Conservation (phyloP, 2,113 vertebrate species). For the Passer domesticus region DNA sequence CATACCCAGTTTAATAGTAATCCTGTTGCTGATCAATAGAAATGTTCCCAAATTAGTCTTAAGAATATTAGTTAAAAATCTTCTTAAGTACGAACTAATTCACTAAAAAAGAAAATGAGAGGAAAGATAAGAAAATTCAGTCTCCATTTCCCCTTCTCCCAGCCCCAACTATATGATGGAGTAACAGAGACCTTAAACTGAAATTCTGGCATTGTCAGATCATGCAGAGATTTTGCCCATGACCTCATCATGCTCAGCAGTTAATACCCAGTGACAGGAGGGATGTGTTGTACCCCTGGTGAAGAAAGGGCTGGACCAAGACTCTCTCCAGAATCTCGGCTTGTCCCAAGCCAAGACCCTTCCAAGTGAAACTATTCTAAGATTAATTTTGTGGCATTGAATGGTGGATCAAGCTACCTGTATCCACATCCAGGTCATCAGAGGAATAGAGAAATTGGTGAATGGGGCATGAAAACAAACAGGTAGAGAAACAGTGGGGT, state of each 20-base stretch:
- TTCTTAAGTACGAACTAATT: neutral
- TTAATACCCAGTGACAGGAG: neutral
- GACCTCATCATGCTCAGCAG: neutral
- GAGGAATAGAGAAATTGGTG: neutral
- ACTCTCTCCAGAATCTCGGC: fast-evolving
- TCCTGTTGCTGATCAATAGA: neutral
- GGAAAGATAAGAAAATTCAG: neutral
- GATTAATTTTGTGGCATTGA: neutral
- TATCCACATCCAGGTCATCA: fast-evolving
- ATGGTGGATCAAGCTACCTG: neutral
- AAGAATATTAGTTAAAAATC: neutral
- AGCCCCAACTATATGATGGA: fast-evolving
- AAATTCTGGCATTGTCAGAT: neutral
- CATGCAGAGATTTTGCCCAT: neutral
- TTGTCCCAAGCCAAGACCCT: neutral
- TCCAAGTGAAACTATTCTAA: neutral
- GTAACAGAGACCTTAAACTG: neutral
- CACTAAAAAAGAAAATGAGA: neutral
- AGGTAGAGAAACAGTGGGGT: fast-evolving
- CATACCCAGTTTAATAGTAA: constrained; percentile 11
- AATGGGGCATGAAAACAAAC: fast-evolving
- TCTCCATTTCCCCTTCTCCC: neutral
- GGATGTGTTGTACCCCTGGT: neutral
- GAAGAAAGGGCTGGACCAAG: neutral
- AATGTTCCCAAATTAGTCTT: neutral